Evolutionary conservation across 2,888 invertebrate genomes (phyloP).

Genomic region (Drosophila cognata): DNA sequence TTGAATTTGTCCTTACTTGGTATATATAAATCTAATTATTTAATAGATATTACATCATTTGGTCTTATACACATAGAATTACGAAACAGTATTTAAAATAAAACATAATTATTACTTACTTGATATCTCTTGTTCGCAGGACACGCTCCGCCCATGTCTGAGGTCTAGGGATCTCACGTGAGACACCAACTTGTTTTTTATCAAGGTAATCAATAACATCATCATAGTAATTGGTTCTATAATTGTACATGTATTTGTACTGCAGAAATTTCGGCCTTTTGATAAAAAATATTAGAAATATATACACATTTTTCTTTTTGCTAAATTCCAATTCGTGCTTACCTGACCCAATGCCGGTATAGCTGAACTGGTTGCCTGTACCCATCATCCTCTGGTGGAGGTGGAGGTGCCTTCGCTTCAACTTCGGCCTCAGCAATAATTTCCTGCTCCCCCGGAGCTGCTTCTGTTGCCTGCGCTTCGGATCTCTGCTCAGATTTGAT

Average conservation of each 20-base stretch:
- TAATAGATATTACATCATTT: background rate
- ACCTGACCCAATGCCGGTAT: constrained; percentile 93
- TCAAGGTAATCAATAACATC: constrained; percentile 94
- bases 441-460: constrained; percentile 59
- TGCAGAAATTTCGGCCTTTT: constrained; percentile 92
- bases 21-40: background rate
- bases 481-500: constrained; percentile 66
- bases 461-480: constrained; percentile 30
- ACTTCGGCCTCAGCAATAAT: constrained; percentile 83
- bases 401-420: constrained; percentile 85
- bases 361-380: constrained; percentile 89
- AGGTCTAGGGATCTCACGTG: constrained; percentile 90
- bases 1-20: background rate
- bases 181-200: constrained; percentile 89
- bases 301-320: background rate
- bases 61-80: background rate
- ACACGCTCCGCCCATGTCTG: constrained; percentile 95
- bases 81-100: background rate
- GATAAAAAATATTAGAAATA: background rate
- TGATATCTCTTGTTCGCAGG: constrained; percentile 88
- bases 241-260: constrained; percentile 93
- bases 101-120: constrained; percentile 60
- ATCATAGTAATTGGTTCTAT: constrained; percentile 94
- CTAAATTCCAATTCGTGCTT: constrained; percentile 42
- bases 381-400: constrained; percentile 86